Base-by-base conservation (phyloP, 2,797 vertebrate species). In the Hapalemur alaotrensis region DNA sequence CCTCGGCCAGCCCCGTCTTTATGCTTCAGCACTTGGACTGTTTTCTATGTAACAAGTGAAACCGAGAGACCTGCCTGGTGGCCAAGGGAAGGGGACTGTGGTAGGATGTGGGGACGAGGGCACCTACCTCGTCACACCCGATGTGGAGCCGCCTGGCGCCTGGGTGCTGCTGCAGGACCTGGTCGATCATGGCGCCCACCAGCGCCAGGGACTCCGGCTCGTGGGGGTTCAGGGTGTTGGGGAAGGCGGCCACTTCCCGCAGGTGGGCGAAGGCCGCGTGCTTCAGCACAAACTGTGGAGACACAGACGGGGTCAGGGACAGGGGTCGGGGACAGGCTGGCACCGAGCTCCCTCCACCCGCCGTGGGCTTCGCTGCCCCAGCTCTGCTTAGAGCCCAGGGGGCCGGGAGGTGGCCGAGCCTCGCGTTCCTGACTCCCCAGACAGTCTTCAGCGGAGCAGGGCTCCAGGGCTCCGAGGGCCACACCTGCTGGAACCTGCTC, bases 161-260 rank as follows among this genome's bases (percentile, higher is more conserved):
- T 0, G 98, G 97, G 9, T 99, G 99, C 73, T 99, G 98, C 50
- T 98, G 98, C 98, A 99, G 98, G 72, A 99, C 99, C 98, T 99
- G 99, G 93, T 98, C 98, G 30, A 99, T 95, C 99, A 99, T 99
- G 97, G 99, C 98, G 81, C 98, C 97, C 95, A 99, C 98, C 96
- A 99, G 97, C 0, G 85, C 97, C 95, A 98, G 96, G 0, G 99
- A 99, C 83, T 99, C 99, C 2, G 99, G 98, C 95, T 97, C 98
- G 50, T 99, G 99, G 0, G 99, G 99, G 93, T 99, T 99, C 97
- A 99, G 98, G 18, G 99, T 99, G 4, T 99, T 99, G 69, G 99
- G 99, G 84, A 99, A 99, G 20, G 82, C 90, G 0, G 98, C 93
- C 97, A 99, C 97, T 98, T 99, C 99, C 54, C 99, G 99, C 69